These are phyloP conservation scores for Trichopria drosophilae DNA, from an alignment of 2,888 invertebrate genomes.

Conservation along the genomic window DNA sequence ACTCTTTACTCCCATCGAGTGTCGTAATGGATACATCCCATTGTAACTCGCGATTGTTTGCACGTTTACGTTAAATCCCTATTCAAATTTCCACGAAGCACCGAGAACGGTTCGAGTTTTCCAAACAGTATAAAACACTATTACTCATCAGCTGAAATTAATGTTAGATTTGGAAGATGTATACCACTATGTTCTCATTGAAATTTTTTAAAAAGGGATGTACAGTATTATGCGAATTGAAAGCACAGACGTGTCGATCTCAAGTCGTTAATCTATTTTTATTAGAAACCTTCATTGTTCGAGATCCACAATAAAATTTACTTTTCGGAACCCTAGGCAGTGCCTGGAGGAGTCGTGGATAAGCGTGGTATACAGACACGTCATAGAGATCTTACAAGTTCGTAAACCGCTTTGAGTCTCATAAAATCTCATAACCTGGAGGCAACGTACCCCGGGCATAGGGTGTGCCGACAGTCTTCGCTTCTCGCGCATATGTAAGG, in stretches of 20 bases:
- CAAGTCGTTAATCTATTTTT: no score
- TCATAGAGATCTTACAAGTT: constrained; percentile 16
- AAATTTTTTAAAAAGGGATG: background rate
- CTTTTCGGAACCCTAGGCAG: no score
- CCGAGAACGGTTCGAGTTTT: no score
- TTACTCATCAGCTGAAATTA: no score
- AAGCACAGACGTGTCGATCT: no score
- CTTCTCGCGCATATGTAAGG: constrained; percentile 12
- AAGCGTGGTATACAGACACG: background rate
- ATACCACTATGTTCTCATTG: background rate
- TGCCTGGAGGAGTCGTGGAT: no score
- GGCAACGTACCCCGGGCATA: constrained; percentile 39
- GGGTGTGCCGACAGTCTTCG: constrained; percentile 29
- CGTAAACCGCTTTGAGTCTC: constrained; percentile 55
- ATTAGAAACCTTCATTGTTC: no score
- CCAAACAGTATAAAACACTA: no score
- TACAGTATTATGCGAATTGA: no score
- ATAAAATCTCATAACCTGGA: constrained; percentile 57
- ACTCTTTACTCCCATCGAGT: constrained; percentile 7
- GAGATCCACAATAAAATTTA: no score
- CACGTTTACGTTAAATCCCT: constrained; percentile 6
- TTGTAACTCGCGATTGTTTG: no score
- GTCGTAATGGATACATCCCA: constrained; percentile 19
- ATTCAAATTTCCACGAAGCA: constrained; percentile 1
- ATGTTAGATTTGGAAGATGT: background rate